phyloP scores from a whole-genome alignment of 2,797 vertebrate species.

The Pteronotus mesoamericanus region DNA sequence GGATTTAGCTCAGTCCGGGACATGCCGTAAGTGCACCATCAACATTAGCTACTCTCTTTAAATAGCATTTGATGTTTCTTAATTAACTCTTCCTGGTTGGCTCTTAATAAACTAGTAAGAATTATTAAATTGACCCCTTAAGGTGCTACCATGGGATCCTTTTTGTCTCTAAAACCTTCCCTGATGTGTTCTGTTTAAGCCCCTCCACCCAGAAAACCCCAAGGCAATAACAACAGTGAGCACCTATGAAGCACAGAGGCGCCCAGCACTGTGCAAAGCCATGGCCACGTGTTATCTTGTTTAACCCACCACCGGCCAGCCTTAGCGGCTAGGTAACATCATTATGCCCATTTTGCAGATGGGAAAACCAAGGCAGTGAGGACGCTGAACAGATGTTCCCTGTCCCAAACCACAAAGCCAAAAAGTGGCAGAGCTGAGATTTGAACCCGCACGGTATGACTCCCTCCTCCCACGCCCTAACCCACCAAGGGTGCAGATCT shows the following conservation, averaged over 20 bases:
- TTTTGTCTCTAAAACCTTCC: not conserved
- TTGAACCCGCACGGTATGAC: accelerated
- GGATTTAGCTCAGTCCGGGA: not conserved
- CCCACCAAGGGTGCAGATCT: accelerated
- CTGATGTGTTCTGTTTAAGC: not conserved
- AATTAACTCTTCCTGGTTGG: not conserved
- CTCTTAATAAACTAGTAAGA: not conserved
- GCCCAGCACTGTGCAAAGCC: accelerated
- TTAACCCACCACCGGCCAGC: not conserved
- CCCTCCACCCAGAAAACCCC: not conserved
- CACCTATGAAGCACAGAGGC: accelerated
- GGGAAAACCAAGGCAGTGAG: not conserved
- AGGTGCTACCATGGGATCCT: not conserved
- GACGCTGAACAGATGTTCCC: not conserved
- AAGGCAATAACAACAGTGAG: not conserved
- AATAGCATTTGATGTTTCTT: not conserved
- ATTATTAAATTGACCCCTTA: not conserved
- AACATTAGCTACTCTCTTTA: not conserved
- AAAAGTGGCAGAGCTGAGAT: not conserved
- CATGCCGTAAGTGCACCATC: not conserved
- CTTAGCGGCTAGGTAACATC: not conserved
- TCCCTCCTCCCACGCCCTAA: accelerated
- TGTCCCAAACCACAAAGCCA: not conserved
- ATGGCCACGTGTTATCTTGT: accelerated
- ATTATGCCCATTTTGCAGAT: not conserved